Evolutionary conservation across 1,140 invertebrate species (phyloP).

Genomic region (Lasaia peninsularis): DNA sequence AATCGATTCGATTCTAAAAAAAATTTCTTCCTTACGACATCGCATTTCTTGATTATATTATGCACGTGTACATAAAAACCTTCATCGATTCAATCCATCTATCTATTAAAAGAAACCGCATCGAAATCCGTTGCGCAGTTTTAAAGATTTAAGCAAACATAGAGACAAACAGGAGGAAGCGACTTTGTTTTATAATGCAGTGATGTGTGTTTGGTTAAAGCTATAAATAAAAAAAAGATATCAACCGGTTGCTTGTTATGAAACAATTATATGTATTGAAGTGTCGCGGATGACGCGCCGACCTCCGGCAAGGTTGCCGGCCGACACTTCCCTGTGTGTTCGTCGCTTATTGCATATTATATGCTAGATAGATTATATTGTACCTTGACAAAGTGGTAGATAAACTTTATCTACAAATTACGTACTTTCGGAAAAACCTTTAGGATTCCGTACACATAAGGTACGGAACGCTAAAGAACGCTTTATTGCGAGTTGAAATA

Average conservation of each 20-base stretch:
- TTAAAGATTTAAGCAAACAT: too few relatives aligned
- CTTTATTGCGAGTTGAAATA: too few relatives aligned
- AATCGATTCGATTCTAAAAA: too few relatives aligned
- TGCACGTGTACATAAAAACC: too few relatives aligned
- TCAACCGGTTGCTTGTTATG: conserved; percentile 40
- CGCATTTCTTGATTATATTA: too few relatives aligned
- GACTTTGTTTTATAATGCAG: background rate
- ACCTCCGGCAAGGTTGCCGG: conserved; percentile 68
- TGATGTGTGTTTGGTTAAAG: background rate
- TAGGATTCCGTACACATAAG: too few relatives aligned
- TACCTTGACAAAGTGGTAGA: background rate
- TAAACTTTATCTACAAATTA: background rate
- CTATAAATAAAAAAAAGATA: conserved; percentile 22
- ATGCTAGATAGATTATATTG: conserved; percentile 33
- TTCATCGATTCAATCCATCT: too few relatives aligned
- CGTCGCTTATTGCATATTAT: conserved; percentile 51
- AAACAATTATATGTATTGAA: conserved; percentile 59
- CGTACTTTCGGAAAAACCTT: background rate
- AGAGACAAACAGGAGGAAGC: too few relatives aligned
- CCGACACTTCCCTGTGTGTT: conserved; percentile 69
- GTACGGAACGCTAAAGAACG: too few relatives aligned
- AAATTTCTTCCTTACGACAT: too few relatives aligned
- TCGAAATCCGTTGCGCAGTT: too few relatives aligned
- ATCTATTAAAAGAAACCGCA: too few relatives aligned
- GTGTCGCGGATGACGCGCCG: conserved; percentile 62